These are phyloP conservation scores for Xylota segnis DNA, from an alignment of 2,888 invertebrate species.

Conservation along the genomic window DNA sequence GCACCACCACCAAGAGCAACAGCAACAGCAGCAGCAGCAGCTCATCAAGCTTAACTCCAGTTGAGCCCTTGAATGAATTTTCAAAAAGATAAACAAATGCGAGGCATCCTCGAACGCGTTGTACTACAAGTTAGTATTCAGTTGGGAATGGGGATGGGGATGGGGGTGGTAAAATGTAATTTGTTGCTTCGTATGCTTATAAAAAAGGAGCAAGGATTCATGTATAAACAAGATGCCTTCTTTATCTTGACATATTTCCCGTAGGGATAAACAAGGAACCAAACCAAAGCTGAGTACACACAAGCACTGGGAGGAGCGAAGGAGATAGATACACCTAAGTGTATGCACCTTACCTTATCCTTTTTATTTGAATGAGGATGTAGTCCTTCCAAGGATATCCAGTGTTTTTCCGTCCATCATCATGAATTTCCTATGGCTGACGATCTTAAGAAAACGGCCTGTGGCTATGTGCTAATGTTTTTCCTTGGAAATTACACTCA, in stretches of 20 bases:
- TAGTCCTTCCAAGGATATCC: constrained; percentile 23
- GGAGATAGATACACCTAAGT: background rate
- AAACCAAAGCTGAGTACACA: constrained; percentile 15
- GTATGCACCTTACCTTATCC: constrained; percentile 21
- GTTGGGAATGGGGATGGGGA: background rate
- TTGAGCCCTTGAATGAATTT: constrained; percentile 51
- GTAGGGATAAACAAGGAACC: constrained; percentile 45
- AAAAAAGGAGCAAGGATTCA: constrained; percentile 38
- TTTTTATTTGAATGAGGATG: constrained; percentile 10
- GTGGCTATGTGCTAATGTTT: constrained; percentile 39
- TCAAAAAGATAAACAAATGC: constrained; percentile 46
- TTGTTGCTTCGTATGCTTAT: constrained; percentile 41
- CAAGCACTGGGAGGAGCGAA: background rate
- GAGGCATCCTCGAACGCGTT: constrained; percentile 31
- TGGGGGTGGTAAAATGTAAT: constrained; percentile 19
- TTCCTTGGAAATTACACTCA: constrained; percentile 24
- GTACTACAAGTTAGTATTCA: background rate
- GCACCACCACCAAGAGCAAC: background rate
- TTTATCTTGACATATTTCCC: constrained; percentile 68
- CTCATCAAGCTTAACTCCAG: constrained; percentile 42
- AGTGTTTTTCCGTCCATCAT: constrained; percentile 4
- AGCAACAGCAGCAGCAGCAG: constrained; percentile 13
- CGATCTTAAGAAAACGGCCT: constrained; percentile 18
- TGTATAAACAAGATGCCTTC: constrained; percentile 58
- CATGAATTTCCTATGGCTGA: constrained; percentile 15